A percentile compares a stretch with the other conserved stretches of the same genome.
Evolutionary conservation across 2,113 vertebrate genomes (phyloP).

Genomic region (Hemiprocne comata): DNA sequence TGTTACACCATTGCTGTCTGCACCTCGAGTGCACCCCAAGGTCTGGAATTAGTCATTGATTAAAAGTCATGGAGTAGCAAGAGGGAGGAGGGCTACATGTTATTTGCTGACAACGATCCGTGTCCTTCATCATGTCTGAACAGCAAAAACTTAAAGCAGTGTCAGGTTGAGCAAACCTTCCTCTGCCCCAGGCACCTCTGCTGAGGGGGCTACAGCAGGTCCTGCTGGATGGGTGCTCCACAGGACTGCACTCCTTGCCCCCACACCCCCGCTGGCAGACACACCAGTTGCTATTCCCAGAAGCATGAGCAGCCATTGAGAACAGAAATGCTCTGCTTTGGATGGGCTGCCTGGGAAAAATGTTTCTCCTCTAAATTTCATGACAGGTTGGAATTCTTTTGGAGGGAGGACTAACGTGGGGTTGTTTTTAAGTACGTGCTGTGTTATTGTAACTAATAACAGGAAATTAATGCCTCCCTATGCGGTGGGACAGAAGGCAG

Average conservation of each 20-base stretch:
- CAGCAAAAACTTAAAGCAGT: neutral
- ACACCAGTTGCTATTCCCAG: neutral
- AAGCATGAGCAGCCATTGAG: rapidly evolving
- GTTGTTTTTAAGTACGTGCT: neutral
- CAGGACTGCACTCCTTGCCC: neutral
- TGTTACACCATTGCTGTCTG: neutral
- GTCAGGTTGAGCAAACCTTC: neutral
- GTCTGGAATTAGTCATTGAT: neutral
- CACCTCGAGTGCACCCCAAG: neutral
- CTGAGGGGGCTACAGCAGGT: neutral
- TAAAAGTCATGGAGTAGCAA: rapidly evolving
- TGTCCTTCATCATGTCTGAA: neutral
- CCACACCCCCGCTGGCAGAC: neutral
- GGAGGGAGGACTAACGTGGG: neutral
- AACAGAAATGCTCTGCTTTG: neutral
- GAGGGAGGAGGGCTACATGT: rapidly evolving
- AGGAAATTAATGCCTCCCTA: neutral
- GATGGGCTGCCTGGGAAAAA: neutral
- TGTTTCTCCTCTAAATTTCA: slow-evolving; percentile 8
- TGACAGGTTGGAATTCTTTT: slow-evolving; percentile 12
- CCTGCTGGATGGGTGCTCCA: neutral
- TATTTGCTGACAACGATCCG: neutral
- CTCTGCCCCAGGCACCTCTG: neutral
- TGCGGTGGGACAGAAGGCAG: neutral
- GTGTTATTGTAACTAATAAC: slow-evolving; percentile 47